A percentile compares a stretch with the other conserved stretches of the same genome.
Conservation (phyloP, 2,797 vertebrate genomes). For the Onychomys leucogaster region DNA sequence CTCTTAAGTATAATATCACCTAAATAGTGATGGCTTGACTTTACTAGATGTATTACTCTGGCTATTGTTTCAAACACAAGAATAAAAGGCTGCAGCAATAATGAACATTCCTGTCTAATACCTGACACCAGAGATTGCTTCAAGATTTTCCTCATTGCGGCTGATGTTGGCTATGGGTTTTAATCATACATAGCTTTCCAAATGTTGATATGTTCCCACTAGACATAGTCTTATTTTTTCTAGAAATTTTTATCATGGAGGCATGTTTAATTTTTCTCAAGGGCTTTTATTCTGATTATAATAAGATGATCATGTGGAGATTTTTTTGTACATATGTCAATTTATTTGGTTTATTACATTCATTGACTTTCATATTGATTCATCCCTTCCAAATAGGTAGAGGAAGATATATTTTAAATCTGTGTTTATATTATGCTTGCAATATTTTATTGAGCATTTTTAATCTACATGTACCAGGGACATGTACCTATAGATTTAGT, state of each 20-base stretch:
- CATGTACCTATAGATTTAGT: background rate
- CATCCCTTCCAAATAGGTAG: background rate
- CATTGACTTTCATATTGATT: background rate
- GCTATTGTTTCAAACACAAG: background rate
- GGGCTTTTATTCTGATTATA: background rate
- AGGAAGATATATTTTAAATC: background rate
- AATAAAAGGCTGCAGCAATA: background rate
- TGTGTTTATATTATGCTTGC: background rate
- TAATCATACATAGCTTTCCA: background rate
- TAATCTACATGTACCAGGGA: background rate
- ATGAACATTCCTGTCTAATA: background rate
- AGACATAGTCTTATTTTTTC: background rate
- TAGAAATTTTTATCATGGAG: too few species aligned
- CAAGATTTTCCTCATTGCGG: background rate
- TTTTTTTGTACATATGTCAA: background rate
- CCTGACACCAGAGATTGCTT: background rate
- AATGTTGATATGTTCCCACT: background rate
- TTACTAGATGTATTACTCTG: background rate
- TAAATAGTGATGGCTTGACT: background rate
- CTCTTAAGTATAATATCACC: background rate
- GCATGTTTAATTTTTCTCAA: background rate
- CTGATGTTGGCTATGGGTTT: background rate
- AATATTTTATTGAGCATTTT: background rate
- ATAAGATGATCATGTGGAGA: background rate
- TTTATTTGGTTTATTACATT: background rate